These are phyloP conservation scores for Boleophthalmus pectinirostris DNA, from an alignment of 2,113 vertebrate species.

Conservation along the genomic window DNA sequence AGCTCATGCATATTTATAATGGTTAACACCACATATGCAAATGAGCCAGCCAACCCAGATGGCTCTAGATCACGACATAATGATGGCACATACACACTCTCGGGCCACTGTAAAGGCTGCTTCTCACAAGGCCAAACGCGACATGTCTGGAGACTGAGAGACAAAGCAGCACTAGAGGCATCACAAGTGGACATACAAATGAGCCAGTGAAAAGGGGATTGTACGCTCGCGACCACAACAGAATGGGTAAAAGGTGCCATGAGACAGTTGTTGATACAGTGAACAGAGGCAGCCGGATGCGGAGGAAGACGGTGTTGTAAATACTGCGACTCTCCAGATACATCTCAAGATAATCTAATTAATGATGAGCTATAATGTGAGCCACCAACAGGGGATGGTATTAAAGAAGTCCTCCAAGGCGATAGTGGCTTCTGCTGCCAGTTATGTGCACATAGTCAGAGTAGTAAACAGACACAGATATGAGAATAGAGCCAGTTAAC, in stretches of 20 bases:
- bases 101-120: slow-evolving; percentile 11
- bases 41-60: slow-evolving; percentile 62
- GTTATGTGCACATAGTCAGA: not conserved
- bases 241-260: not conserved
- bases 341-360: not conserved
- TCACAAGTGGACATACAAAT: slow-evolving; percentile 11
- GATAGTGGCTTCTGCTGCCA: not conserved
- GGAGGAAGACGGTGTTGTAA: not conserved
- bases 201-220: not conserved
- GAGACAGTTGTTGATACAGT: not conserved
- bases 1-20: slow-evolving; percentile 66
- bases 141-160: slow-evolving; percentile 7
- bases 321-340: not conserved
- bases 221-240: not conserved
- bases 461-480: not conserved
- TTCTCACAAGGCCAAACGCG: slow-evolving; percentile 16
- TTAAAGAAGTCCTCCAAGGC: not conserved
- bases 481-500: not conserved
- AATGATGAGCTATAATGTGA: not conserved
- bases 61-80: slow-evolving; percentile 62
- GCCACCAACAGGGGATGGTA: not conserved
- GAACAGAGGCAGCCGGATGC: too few species aligned
- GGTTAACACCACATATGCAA: slow-evolving; percentile 67
- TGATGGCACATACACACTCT: slow-evolving; percentile 43
- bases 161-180: slow-evolving; percentile 14